Evolutionary conservation across 2,113 vertebrate genomes (phyloP), one percentile per base, ranked within the genome.

Genomic region (Pyrgilauda ruficollis): DNA sequence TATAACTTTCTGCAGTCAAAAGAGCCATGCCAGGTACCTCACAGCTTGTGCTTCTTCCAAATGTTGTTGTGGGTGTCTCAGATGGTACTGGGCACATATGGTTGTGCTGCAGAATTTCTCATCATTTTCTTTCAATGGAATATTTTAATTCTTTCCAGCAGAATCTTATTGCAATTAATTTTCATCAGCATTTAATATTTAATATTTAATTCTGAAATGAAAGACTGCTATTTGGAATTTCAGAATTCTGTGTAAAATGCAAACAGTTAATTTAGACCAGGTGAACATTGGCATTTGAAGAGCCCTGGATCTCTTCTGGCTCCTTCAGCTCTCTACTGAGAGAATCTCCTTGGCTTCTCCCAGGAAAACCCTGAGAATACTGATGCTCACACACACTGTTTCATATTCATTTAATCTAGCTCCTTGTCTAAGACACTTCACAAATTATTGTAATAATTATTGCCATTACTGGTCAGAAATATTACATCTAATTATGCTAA

Each of bases 401-500:
- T 86, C 26, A 33, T 49, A 49, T 58, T 53, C 46, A n/a, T 37
- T 85, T 72, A 85, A 66, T 85, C 28, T 44, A 80, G 35, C 76
- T 90, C 20, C 55, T 74, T 47, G 15, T 58, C 30, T 62, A 74
- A 58, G 46, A 43, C 15, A 55, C 43, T 74, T 87, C 46, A 74
- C 63, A 93, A 83, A 69, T 77, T 69, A 90, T 55, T 66, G 47
- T 67, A 85, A 72, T 92, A 41, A 41, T 41, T 41, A 93, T 70
- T 90, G 8, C 24, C 43, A 74, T 93, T 90, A 73, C 83, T 27
- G 85, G 84, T 92, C 64, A 77, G 80, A 90, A 96, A 87, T 84
- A 63, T 61, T 83, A 6, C 56, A 88, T 61, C 56, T 70, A 92
- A 86, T 96, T 85, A 55, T 33, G 20, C 41, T 91, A 93, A 53